Conservation (phyloP, 2,888 invertebrate genomes). For the Dyspetes luteomarginatus region DNA sequence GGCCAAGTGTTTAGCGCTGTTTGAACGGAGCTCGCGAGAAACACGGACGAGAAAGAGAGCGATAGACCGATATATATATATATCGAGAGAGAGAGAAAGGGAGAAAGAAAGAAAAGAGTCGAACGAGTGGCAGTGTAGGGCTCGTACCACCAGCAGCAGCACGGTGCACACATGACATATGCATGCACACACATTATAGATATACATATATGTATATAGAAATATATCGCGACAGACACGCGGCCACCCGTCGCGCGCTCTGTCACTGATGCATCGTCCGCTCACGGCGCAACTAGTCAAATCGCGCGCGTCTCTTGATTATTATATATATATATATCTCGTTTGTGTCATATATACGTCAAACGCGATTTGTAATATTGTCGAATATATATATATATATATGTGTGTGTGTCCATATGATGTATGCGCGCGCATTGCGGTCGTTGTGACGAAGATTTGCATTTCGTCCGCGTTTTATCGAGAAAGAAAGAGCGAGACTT, state of each 20-base stretch:
- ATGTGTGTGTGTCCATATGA: too few relatives aligned
- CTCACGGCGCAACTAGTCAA: conserved; percentile 46
- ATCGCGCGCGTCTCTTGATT: conserved; percentile 20
- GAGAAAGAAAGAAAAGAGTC: conserved; percentile 4
- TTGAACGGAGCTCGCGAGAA: too few relatives aligned
- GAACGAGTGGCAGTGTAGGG: not conserved
- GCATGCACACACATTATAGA: not conserved
- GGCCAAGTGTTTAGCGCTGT: too few relatives aligned
- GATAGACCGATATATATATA: too few relatives aligned
- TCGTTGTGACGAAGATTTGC: conserved; percentile 25
- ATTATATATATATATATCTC: conserved; percentile 3
- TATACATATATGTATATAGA: not conserved
- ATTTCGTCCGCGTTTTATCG: conserved; percentile 26
- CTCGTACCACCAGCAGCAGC: conserved; percentile 32
- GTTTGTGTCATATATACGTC: conserved; percentile 8
- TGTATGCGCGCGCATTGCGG: too few relatives aligned
- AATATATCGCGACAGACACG: conserved; percentile 12
- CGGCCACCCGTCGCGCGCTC: conserved; percentile 18
- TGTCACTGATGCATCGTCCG: conserved; percentile 49
- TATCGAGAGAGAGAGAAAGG: not conserved
- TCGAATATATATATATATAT: not conserved
- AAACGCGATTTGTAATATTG: not conserved
- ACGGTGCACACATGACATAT: conserved; percentile 19
- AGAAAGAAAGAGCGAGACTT: conserved; percentile 49
- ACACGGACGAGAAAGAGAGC: too few relatives aligned